These are phyloP conservation scores for Epizoanthus stellaris DNA, from an alignment of 92 coral and sea anemone species.

Conservation along the genomic window DNA sequence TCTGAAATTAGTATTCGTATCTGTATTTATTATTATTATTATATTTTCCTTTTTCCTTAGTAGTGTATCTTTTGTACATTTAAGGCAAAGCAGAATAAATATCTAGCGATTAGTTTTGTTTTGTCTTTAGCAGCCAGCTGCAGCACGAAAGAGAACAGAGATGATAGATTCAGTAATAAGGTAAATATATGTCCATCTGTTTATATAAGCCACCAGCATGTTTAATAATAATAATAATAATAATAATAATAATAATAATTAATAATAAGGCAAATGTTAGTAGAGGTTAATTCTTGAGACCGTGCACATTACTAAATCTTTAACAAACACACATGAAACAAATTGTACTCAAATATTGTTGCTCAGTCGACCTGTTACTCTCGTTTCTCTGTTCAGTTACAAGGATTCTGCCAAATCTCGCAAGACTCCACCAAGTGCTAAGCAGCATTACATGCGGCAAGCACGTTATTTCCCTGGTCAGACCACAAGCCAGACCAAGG, in stretches of 20 bases:
- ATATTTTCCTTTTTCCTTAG: too few relatives aligned
- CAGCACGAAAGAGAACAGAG: constrained; percentile 70
- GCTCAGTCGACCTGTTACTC: too few relatives aligned
- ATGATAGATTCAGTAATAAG: constrained; percentile 70
- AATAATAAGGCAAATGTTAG: too few relatives aligned
- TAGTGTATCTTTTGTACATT: too few relatives aligned
- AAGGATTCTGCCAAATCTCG: constrained; percentile 68
- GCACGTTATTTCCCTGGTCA: constrained; percentile 96
- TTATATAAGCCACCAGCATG: neutral
- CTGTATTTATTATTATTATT: too few relatives aligned
- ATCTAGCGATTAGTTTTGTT: neutral
- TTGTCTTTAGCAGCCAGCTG: constrained; percentile 66
- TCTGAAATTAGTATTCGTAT: too few relatives aligned
- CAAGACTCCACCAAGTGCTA: constrained; percentile 95
- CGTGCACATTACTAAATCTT: neutral
- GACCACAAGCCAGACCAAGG: constrained; percentile 67
- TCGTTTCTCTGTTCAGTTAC: constrained; percentile 12
- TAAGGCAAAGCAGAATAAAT: too few relatives aligned
- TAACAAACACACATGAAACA: neutral
- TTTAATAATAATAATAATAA: neutral
- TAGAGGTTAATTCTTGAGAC: neutral
- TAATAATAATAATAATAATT: neutral
- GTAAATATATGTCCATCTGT: constrained; percentile 47
- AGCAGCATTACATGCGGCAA: constrained; percentile 94
- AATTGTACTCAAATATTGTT: neutral